Evolutionary conservation across 2,888 invertebrate genomes (phyloP).

Genomic region (Melanostoma mellinum): DNA sequence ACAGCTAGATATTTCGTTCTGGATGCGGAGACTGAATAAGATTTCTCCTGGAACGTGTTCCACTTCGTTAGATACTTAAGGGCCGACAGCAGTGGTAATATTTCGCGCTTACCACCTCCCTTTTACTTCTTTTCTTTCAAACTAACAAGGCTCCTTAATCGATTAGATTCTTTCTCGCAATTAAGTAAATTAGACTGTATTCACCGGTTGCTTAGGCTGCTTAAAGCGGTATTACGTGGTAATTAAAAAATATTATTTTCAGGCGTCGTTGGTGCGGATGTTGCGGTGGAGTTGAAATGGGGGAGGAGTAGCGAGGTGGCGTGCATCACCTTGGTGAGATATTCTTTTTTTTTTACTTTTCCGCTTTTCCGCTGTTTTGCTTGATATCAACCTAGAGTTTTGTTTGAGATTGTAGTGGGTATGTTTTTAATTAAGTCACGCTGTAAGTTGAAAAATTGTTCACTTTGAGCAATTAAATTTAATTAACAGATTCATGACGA

Average conservation of each 20-base stretch:
- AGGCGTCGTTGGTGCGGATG: constrained; percentile 48
- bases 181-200: constrained; percentile 69
- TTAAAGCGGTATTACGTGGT: constrained; percentile 67
- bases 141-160: constrained; percentile 51
- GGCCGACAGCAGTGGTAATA: constrained; percentile 46
- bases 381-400: constrained; percentile 18
- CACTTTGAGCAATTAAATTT: constrained; percentile 69
- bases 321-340: constrained; percentile 32
- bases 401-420: constrained; percentile 31
- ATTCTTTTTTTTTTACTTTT: constrained; percentile 9
- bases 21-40: constrained; percentile 9
- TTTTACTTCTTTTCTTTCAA: background rate
- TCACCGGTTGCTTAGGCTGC: constrained; percentile 68
- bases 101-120: constrained; percentile 31
- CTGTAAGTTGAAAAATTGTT: constrained; percentile 33
- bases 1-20: background rate
- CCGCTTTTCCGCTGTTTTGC: background rate
- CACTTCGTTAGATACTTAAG: constrained; percentile 66
- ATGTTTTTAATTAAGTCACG: constrained; percentile 62
- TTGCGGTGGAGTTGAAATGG: constrained; percentile 18
- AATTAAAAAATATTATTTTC: constrained; percentile 66
- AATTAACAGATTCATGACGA: constrained; percentile 57
- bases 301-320: background rate
- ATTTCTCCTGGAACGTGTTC: constrained; percentile 48
- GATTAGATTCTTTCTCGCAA: constrained; percentile 69